Conservation (phyloP, 2,797 vertebrate species). For the Phylloscopus collybita region DNA sequence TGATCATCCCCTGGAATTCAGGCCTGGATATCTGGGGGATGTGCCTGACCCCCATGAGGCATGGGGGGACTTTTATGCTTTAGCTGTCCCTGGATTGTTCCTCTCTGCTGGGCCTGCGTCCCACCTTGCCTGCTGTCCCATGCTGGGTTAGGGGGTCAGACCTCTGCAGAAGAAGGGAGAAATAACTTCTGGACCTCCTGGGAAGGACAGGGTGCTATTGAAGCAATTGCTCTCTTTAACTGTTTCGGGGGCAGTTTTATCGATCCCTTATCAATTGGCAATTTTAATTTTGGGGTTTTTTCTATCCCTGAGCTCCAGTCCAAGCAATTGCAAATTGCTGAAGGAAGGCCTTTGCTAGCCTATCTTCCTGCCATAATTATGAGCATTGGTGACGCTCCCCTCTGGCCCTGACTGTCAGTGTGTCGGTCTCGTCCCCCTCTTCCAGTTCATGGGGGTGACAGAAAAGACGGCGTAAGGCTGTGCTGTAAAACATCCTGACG, state of each 20-base stretch:
- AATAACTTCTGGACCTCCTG: not conserved
- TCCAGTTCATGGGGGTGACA: rapidly evolving
- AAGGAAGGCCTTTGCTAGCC: not conserved
- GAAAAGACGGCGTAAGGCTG: not conserved
- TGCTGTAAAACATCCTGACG: not conserved
- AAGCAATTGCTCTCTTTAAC: not conserved
- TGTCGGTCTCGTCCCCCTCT: rapidly evolving
- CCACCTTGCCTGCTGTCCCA: not conserved
- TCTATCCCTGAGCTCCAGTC: not conserved
- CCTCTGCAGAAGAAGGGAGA: not conserved
- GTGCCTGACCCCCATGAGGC: not conserved
- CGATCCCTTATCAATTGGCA: not conserved
- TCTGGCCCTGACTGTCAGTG: rapidly evolving
- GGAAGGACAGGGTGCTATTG: not conserved
- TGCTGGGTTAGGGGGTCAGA: not conserved
- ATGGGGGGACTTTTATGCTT: not conserved
- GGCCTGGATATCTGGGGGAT: not conserved
- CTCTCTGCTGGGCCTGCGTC: not conserved
- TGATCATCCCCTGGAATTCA: not conserved
- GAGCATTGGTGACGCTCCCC: rapidly evolving
- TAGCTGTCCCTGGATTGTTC: not conserved
- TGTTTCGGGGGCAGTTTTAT: not conserved
- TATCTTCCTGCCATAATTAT: not conserved
- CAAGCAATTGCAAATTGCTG: not conserved
- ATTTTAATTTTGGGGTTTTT: not conserved